These are phyloP conservation scores for Bovichtus variegatus DNA, from an alignment of 2,797 vertebrate genomes.

Conservation along the genomic window DNA sequence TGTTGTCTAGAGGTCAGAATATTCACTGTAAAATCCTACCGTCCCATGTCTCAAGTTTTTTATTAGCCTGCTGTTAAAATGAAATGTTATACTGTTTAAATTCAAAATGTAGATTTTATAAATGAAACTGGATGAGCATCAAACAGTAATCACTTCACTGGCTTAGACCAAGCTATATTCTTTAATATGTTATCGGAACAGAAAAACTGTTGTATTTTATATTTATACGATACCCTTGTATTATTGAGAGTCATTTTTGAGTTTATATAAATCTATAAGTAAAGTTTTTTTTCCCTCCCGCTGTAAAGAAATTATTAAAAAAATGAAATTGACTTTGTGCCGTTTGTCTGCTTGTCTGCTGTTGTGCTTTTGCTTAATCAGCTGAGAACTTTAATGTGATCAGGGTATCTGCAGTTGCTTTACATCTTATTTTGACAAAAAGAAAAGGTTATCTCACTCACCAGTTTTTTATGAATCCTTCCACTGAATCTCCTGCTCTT, in stretches of 20 bases:
- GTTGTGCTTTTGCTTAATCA: constrained; percentile 56
- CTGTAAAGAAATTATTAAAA: constrained; percentile 85
- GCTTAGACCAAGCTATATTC: constrained; percentile 70
- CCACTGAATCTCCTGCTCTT: background rate
- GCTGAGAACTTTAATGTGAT: background rate
- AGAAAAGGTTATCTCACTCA: background rate
- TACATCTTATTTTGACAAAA: background rate
- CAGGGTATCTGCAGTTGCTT: constrained; percentile 38
- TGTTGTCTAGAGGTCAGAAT: constrained; percentile 3
- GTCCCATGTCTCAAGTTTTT: constrained; percentile 21
- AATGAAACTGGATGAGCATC: constrained; percentile 62
- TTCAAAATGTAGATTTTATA: constrained; percentile 74
- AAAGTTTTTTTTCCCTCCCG: constrained; percentile 57
- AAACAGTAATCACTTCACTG: constrained; percentile 60
- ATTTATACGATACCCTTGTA: constrained; percentile 84
- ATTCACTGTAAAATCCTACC: constrained; percentile 37
- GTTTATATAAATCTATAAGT: constrained; percentile 84
- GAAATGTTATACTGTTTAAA: constrained; percentile 62
- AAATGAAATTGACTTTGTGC: constrained; percentile 61
- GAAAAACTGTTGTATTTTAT: constrained; percentile 82
- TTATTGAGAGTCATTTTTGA: constrained; percentile 76
- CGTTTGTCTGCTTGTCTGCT: constrained; percentile 58
- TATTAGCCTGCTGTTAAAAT: constrained; percentile 57
- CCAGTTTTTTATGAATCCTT: background rate
- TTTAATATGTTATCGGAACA: constrained; percentile 61